These are phyloP conservation scores for Ametastegia equiseti DNA, from an alignment of 2,888 invertebrate species.

Conservation along the genomic window DNA sequence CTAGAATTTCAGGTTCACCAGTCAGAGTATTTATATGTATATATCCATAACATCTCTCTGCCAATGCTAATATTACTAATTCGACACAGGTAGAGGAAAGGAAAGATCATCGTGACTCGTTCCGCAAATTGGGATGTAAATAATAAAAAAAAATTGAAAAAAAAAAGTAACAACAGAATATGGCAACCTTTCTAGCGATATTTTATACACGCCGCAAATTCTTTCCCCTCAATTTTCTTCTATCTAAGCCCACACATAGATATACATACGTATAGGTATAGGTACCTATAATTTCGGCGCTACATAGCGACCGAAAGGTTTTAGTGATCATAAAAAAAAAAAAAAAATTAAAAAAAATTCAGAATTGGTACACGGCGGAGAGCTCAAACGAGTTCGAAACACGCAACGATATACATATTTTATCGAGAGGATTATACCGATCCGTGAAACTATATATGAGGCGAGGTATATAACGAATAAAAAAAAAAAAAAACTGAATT, in stretches of 20 bases:
- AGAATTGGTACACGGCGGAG: slow-evolving; percentile 28
- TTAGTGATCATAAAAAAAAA: not conserved
- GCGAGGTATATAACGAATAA: not conserved
- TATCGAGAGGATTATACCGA: slow-evolving; percentile 7
- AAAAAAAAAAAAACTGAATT: not conserved
- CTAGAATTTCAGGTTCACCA: not conserved
- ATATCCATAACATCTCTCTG: not conserved
- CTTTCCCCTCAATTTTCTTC: not conserved
- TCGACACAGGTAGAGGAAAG: not conserved
- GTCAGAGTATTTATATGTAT: not conserved
- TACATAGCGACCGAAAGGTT: not conserved
- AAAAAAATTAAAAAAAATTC: not conserved
- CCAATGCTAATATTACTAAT: slow-evolving; percentile 8
- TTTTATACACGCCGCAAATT: slow-evolving; percentile 20
- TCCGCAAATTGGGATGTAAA: not conserved
- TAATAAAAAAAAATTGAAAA: not conserved
- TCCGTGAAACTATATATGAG: not conserved
- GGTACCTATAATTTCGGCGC: not conserved
- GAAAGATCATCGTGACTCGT: not conserved
- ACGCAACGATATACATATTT: slow-evolving; percentile 22
- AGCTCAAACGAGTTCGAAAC: slow-evolving; percentile 26
- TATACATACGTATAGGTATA: not conserved
- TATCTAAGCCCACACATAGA: not conserved
- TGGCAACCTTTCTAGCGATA: slow-evolving; percentile 38
- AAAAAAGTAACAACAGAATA: not conserved